These are phyloP conservation scores for Drosophila neonasuta DNA, from an alignment of 2,888 invertebrate species.

Conservation along the genomic window DNA sequence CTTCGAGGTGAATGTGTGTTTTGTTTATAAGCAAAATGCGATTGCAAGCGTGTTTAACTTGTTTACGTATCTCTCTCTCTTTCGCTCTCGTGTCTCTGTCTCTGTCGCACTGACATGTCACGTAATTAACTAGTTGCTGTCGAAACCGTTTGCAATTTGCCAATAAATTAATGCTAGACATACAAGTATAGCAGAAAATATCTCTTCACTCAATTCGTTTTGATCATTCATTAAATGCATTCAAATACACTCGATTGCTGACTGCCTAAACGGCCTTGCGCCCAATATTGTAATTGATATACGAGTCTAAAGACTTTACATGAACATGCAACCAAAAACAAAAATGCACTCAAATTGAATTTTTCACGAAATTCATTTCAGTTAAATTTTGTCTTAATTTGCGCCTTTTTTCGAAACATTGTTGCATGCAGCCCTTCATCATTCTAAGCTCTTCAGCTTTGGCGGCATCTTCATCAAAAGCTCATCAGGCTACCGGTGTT, in stretches of 20 bases:
- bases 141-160: conserved; percentile 23
- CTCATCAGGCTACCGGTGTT: conserved; percentile 60
- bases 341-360: conserved; percentile 15
- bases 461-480: conserved; percentile 45
- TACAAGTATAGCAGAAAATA: conserved; percentile 9
- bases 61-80: conserved; percentile 45
- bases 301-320: conserved; percentile 13
- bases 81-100: conserved; percentile 13
- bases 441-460: conserved; percentile 4
- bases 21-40: conserved; percentile 44
- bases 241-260: conserved; percentile 35
- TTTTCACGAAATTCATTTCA: conserved; percentile 1
- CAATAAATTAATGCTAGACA: conserved; percentile 45
- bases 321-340: background rate
- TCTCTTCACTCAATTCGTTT: conserved; percentile 19
- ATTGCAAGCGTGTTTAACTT: conserved; percentile 57
- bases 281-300: conserved; percentile 71
- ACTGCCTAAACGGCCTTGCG: conserved; percentile 62
- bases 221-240: conserved; percentile 58
- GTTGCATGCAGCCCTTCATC: background rate
- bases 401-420: background rate
- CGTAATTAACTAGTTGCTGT: conserved; percentile 60
- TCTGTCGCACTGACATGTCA: conserved; percentile 61
- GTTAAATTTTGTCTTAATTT: conserved; percentile 13
- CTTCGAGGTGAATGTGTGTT: conserved; percentile 70